Evolutionary conservation across 2,888 invertebrate species (phyloP).

Genomic region (Helobdella robusta): DNA sequence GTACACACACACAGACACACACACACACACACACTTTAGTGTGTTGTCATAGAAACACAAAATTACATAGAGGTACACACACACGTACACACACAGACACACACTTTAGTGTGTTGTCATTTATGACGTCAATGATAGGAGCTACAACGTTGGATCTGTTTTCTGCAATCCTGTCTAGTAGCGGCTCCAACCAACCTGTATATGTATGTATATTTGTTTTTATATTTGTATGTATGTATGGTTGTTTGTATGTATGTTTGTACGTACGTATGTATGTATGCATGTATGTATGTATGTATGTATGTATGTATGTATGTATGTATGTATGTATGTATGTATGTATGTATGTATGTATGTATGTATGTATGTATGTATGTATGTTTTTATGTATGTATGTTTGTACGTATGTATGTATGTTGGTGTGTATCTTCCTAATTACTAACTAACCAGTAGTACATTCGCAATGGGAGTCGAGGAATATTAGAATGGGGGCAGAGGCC

Average conservation of each 20-base stretch:
- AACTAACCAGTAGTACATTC: slow-evolving; percentile 66
- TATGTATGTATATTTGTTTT: too few relatives aligned
- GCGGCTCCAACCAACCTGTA: slow-evolving; percentile 49
- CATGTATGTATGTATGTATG: slow-evolving; percentile 4
- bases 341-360: slow-evolving; percentile 6
- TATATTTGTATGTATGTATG: too few relatives aligned
- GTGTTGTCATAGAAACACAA: too few relatives aligned
- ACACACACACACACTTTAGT: too few relatives aligned
- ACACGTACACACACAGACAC: too few relatives aligned
- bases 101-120: slow-evolving; percentile 23
- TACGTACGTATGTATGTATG: slow-evolving; percentile 1
- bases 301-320: slow-evolving; percentile 6
- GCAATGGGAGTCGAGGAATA: slow-evolving; percentile 95
- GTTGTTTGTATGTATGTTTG: too few relatives aligned
- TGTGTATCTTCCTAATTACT: too few relatives aligned
- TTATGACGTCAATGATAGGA: slow-evolving; percentile 48
- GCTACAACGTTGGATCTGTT: slow-evolving; percentile 47
- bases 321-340: slow-evolving; percentile 6
- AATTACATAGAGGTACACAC: too few relatives aligned
- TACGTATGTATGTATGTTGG: too few relatives aligned
- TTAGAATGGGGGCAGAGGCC: slow-evolving; percentile 77
- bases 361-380: too few relatives aligned
- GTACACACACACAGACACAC: too few relatives aligned
- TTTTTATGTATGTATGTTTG: too few relatives aligned
- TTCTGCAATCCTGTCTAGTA: slow-evolving; percentile 47